Base-by-base conservation (phyloP, 2,888 invertebrate genomes). In the Branchipolynoe longqiensis region DNA sequence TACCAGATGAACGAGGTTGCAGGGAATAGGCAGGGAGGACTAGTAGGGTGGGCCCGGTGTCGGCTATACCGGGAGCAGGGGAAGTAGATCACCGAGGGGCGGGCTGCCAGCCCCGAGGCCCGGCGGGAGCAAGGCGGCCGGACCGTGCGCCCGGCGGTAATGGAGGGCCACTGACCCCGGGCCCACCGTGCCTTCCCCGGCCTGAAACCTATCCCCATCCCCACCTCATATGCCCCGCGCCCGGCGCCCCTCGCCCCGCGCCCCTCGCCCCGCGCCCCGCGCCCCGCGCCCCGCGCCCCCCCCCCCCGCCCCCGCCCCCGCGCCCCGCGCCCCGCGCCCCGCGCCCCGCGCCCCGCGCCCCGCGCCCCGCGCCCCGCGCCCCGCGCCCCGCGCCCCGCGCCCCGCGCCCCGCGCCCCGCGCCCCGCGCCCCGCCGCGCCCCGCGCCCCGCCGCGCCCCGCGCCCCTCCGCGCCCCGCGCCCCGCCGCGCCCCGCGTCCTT, bases 141-240 rank as follows among this genome's bases (percentile, higher is more conserved):
- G 25, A 8, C 25, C 48, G 41, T 33, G 31, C 18, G 48, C 28
- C 28, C 2, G 62, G 8, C 78, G 78, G 28, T 41, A 78, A 78
- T 54, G 78, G 48, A 78, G 3, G 31, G 28, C 3, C 3, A 14
- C 48, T 54, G 48, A 54, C 78, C 78, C 78, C 78, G 25, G 48
- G 1, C 48, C 6, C 2, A 6, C 62, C 62, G 14, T 6, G 12
- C 14, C 62, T 25, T 8, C 62, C 62, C 62, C 14, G 12, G 12
- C 62, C 31, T n/a, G 31, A 12, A 6, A 28, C n/a, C 25, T 25
- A 12, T n/a, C 12, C 6, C 62, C 31, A 25, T 6, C 25, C 62
- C 6, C 62, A 62, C 62, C n/a, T n/a, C n/a, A n/a, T n/a, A n/a
- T n/a, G n/a, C n/a, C n/a, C 2, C 48, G 1, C 78, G 2, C n/a